A percentile compares a stretch with the other conserved stretches of the same genome.
Evolutionary conservation across 1,140 invertebrate species (phyloP).

Genomic region (Halesus radiatus): DNA sequence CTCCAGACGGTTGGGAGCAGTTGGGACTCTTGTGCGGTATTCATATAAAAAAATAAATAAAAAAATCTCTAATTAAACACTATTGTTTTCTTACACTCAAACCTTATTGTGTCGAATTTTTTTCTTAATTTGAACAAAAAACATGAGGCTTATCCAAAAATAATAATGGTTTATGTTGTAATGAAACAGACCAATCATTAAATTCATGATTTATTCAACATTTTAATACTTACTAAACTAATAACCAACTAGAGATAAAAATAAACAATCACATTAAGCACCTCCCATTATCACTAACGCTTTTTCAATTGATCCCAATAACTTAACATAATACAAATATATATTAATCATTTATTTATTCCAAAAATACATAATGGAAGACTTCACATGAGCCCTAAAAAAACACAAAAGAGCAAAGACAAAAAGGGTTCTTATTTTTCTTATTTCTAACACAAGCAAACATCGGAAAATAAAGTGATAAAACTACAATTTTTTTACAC

Average conservation of each 20-base stretch:
- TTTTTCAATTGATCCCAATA: conserved; percentile 38
- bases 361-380: conserved; percentile 9
- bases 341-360: not conserved
- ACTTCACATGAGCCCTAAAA: not conserved
- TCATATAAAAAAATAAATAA: no score
- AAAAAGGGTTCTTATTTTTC: no score
- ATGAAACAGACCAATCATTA: conserved; percentile 4
- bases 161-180: not conserved
- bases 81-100: no score
- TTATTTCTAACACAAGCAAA: not conserved
- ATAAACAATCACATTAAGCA: conserved; percentile 26
- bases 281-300: conserved; percentile 30
- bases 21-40: no score
- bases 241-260: conserved; percentile 19
- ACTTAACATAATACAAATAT: conserved; percentile 18
- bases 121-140: no score
- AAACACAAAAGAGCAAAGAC: not conserved
- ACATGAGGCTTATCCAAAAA: no score
- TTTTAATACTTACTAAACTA: not conserved
- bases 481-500: no score
- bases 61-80: no score
- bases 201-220: conserved; percentile 7
- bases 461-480: not conserved
- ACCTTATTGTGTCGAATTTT: no score
- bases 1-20: no score